Evolutionary conservation across 2,888 invertebrate genomes (phyloP).

Genomic region (Mystacides longicornis): DNA sequence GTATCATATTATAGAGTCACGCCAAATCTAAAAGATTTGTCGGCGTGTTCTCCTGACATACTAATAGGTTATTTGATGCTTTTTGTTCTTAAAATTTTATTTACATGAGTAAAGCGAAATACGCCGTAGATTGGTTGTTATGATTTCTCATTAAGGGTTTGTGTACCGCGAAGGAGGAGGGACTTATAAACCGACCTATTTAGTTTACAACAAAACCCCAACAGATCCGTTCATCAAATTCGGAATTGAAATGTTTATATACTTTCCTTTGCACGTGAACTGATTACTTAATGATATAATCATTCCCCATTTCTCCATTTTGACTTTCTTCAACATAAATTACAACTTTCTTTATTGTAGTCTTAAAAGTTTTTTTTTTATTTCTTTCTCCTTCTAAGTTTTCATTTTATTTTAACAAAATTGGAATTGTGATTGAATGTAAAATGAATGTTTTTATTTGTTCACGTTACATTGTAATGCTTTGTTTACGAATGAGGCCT

Average conservation of each 20-base stretch:
- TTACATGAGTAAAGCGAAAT: too few relatives aligned
- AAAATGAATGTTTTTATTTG: conserved; percentile 1
- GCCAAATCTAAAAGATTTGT: too few relatives aligned
- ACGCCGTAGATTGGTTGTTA: too few relatives aligned
- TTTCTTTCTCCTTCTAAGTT: not conserved
- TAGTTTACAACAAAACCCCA: not conserved
- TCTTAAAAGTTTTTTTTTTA: not conserved
- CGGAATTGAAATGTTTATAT: conserved; percentile 5
- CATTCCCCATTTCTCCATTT: not conserved
- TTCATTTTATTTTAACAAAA: not conserved
- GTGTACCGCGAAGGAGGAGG: not conserved
- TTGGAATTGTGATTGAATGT: conserved; percentile 1
- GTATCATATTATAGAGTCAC: too few relatives aligned
- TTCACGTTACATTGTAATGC: not conserved
- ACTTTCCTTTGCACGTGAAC: conserved; percentile 3
- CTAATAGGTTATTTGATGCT: too few relatives aligned
- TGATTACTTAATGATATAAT: conserved; percentile 3
- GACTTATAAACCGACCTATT: conserved; percentile 2
- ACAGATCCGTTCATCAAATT: not conserved
- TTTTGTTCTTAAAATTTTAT: too few relatives aligned
- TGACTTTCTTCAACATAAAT: not conserved
- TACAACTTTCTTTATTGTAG: conserved; percentile 2
- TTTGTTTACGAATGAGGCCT: not conserved
- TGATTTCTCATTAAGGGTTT: too few relatives aligned
- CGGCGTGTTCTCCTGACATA: too few relatives aligned